Evolutionary conservation across 2,113 vertebrate species (phyloP), one percentile per base, ranked within the genome.

Genomic region (Boleophthalmus pectinirostris): DNA sequence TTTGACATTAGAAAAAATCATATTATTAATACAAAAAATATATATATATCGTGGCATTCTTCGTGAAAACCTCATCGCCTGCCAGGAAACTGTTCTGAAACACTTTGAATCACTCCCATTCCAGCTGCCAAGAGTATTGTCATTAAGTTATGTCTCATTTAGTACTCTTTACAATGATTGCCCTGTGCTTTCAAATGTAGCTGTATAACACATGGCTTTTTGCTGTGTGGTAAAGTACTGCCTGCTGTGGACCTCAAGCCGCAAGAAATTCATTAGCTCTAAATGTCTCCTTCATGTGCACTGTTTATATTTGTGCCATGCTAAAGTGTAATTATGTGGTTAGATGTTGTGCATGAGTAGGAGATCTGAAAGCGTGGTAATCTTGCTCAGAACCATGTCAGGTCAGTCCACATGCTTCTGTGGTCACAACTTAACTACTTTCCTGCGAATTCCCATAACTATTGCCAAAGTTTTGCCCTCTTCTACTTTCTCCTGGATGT

Each of bases 291-390:
- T 79, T 88, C 79, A 65, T 83, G 80, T 70, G 66, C 84, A 80
- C 87, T 88, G 88, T 89, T 91, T 78, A 65, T 85, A 79, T 80
- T 84, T 90, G 73, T 65, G 70, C 69, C 54, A 21, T 46, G 43
- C 66, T 21, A 35, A 0, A 63, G 79, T 74, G 69, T 83, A 82
- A 85, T 89, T 87, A 87, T 77, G 83, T 73, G 81, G 85, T 74
- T 53, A 72, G 72, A 20, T 64, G 70, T 78, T 82, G 71, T 38
- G 54, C 58, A 8, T 80, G 69, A 73, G 73, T 11, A 60, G 58
- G 49, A 76, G 69, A 54, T 54, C 60, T 70, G 53, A 82, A 82
- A 81, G 58, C 69, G 29, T 60, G 56, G 70, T 33, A 23, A 74
- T 71, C 68, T 57, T 72, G 18, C 80, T 81, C 77, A 81, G 69